Percentiles rank a stretch among this genome's conserved stretches.
Evolutionary conservation across 1,140 invertebrate genomes (phyloP).

Genomic region (Atta texana): DNA sequence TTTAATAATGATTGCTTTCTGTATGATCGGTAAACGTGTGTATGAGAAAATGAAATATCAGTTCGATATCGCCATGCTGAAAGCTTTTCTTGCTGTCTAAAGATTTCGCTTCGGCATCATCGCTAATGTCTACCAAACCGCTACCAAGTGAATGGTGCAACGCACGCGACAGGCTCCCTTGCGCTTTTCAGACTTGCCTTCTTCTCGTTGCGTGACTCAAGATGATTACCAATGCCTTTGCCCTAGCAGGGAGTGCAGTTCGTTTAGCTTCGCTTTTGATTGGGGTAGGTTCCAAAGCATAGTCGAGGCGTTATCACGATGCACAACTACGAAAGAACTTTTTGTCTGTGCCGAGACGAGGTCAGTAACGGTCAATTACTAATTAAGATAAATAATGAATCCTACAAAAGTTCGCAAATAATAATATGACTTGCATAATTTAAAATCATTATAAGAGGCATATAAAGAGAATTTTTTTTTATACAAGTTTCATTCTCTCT

Average conservation of each 20-base stretch:
- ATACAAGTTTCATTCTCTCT: not conserved
- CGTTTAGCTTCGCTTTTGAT: constrained; percentile 74
- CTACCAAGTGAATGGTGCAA: constrained; percentile 59
- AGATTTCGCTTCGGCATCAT: constrained; percentile 42
- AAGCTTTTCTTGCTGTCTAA: constrained; percentile 13
- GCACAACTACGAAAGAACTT: constrained; percentile 40
- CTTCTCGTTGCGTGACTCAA: constrained; percentile 75
- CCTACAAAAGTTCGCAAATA: not conserved
- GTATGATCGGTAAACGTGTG: not conserved
- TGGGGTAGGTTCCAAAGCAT: constrained; percentile 77
- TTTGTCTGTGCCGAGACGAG: constrained; percentile 61
- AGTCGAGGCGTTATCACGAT: constrained; percentile 66
- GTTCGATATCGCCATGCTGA: not conserved
- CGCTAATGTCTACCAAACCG: constrained; percentile 24
- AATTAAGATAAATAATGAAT: constrained; percentile 67
- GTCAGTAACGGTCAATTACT: constrained; percentile 71
- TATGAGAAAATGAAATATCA: not conserved
- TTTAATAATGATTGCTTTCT: not conserved
- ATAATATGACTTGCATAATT: not conserved
- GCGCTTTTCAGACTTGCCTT: constrained; percentile 58
- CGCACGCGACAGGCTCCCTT: constrained; percentile 60
- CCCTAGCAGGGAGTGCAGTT: constrained; percentile 68
- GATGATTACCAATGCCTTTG: constrained; percentile 69
- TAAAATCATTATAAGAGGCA: not conserved
- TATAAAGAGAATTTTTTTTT: too few relatives aligned